These are phyloP conservation scores for Saturnia pavonia DNA, from an alignment of 2,888 invertebrate species.

Conservation along the genomic window DNA sequence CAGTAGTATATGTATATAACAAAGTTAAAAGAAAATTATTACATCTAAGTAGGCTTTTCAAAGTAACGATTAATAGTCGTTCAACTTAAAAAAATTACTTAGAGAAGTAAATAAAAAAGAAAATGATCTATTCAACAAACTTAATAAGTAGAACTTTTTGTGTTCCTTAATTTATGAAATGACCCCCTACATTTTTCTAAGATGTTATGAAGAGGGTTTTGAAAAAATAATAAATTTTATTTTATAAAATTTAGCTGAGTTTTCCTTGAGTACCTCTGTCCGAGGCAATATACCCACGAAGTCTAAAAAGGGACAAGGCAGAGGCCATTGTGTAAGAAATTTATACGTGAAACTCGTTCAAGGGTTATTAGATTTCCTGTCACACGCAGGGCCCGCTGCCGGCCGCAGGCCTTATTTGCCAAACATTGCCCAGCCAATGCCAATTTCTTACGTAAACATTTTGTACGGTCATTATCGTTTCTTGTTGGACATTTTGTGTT, in stretches of 20 bases:
- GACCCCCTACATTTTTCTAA: background rate
- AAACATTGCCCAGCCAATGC: conserved; percentile 66
- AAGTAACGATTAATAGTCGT: too few relatives aligned
- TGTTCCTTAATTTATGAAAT: background rate
- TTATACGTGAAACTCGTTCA: conserved; percentile 64
- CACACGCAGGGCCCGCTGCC: conserved; percentile 59
- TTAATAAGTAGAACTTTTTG: background rate
- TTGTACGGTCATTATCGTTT: conserved; percentile 64
- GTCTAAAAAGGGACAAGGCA: conserved; percentile 52
- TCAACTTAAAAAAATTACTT: too few relatives aligned
- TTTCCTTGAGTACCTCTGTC: conserved; percentile 27
- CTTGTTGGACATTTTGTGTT: conserved; percentile 51
- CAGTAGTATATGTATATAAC: too few relatives aligned
- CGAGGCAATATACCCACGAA: conserved; percentile 36
- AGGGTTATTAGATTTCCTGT: conserved; percentile 76
- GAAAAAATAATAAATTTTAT: conserved; percentile 14
- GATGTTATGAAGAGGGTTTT: background rate
- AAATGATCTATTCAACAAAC: too few relatives aligned
- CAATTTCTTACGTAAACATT: conserved; percentile 72
- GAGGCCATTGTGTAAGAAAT: conserved; percentile 58
- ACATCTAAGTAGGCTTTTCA: too few relatives aligned
- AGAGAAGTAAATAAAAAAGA: too few relatives aligned
- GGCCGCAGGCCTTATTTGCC: conserved; percentile 67
- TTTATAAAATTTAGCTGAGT: conserved; percentile 30
- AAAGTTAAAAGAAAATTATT: too few relatives aligned